Base-by-base conservation (phyloP, 2,113 vertebrate species). In the Rhodinocichla rosea region DNA sequence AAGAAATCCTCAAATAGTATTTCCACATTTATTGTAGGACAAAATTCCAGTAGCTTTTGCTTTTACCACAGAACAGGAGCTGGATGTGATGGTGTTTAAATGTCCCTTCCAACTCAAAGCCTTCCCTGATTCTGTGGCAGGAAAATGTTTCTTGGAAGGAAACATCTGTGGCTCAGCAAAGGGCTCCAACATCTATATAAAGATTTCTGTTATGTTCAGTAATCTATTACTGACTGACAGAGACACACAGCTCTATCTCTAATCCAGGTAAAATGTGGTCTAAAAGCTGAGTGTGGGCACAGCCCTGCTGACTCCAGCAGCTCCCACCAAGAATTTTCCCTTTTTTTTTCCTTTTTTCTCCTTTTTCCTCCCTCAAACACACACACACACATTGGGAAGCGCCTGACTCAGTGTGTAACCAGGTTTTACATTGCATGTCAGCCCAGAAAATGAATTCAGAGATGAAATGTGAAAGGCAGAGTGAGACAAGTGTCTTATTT, bases 91-190 rank as follows among this genome's bases (percentile, higher is more conserved):
- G 82, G 50, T 71, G 68, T 52, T 80, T 91, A 35, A 69, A n/a
- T 3, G 40, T 79, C 79, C 20, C 39, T 85, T 88, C 89, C 89
- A 90, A 42, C 57, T 63, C 57, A 23, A 76, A 75, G 33, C 23
- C 0, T n/a, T 62, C 73, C 52, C 63, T 30, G 59, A 39, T 30
- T 64, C 90, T 59, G 6, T 52, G 87, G 35, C 82, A 97, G 97
- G 97, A 97, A 97, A 97, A 90, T 23, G 55, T 79, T 93, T 73
- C 94, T 96, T 81, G 90, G 95, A 94, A 97, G 97, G 96, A 98
- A 98, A 97, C 97, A 96, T 97, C 97, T 97, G 97, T 19, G 68
- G 71, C 85, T 68, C 60, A 69, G 87, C 80, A 92, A 82, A 69
- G 95, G 44, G 60, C 80, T 93, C 74, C 75, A 53, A 7, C n/a